These are phyloP conservation scores for Xylota sylvarum DNA, from an alignment of 2,888 invertebrate genomes.

Conservation along the genomic window DNA sequence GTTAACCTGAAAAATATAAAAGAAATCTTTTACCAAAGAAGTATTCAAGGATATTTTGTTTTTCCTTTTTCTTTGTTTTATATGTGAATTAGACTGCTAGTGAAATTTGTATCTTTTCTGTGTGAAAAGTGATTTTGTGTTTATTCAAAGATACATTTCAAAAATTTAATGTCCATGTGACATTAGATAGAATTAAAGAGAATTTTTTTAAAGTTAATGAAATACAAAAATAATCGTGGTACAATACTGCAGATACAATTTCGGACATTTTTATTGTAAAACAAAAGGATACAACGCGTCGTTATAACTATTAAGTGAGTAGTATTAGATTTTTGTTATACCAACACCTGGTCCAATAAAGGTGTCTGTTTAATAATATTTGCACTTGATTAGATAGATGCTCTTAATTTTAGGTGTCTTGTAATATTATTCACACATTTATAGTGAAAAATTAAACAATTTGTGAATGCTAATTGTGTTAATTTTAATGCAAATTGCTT, in stretches of 20 bases:
- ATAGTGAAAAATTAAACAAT: background rate
- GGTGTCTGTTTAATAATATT: background rate
- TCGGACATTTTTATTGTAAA: constrained; percentile 83
- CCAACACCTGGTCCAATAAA: background rate
- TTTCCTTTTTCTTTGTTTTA: background rate
- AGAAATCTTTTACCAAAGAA: constrained; percentile 7
- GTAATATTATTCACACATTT: constrained; percentile 4
- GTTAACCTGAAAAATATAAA: constrained; percentile 50
- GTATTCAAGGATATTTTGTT: constrained; percentile 6
- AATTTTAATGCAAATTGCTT: constrained; percentile 26
- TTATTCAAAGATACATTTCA: background rate
- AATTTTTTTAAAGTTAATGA: constrained; percentile 82
- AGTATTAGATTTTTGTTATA: background rate
- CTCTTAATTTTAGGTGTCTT: background rate
- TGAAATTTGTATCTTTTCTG: constrained; percentile 12
- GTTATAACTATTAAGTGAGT: constrained; percentile 55
- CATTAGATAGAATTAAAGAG: constrained; percentile 10
- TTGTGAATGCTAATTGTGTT: constrained; percentile 26
- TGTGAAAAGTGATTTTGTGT: constrained; percentile 11
- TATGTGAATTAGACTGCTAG: no score
- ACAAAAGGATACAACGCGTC: constrained; percentile 50
- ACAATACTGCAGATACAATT: constrained; percentile 84
- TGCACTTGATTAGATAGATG: background rate
- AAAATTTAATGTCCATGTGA: constrained; percentile 44
- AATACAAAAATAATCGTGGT: constrained; percentile 84